phyloP scores from a whole-genome alignment of 1,140 invertebrate species.

The Himalopsyche phryganea region DNA sequence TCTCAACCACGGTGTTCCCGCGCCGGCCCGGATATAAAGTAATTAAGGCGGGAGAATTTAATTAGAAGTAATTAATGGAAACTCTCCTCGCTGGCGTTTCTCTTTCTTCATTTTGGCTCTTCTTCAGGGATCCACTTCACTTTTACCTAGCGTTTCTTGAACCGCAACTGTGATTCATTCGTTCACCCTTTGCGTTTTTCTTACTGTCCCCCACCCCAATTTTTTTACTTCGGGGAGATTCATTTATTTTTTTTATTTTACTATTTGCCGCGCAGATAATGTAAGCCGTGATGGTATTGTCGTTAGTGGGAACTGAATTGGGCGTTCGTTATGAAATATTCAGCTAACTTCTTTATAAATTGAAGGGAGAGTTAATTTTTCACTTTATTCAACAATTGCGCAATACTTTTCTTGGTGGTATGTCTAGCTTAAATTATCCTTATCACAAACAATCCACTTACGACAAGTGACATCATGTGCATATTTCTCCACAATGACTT shows the following conservation, averaged over 20 bases:
- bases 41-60: conserved; percentile 34
- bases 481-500: no score
- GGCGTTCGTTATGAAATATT: background rate
- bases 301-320: conserved; percentile 12
- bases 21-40: conserved; percentile 31
- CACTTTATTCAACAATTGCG: no score
- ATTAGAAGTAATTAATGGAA: conserved; percentile 36
- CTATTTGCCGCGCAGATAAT: background rate
- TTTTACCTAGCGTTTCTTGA: conserved; percentile 11
- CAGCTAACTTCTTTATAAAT: no score
- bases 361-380: no score
- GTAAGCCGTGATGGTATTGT: conserved; percentile 1
- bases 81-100: conserved; percentile 13
- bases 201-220: conserved; percentile 10
- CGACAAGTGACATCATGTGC: no score
- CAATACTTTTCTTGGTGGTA: no score
- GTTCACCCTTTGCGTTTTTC: conserved; percentile 33
- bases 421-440: no score
- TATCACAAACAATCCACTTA: no score
- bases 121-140: conserved; percentile 1
- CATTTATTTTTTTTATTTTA: conserved; percentile 25
- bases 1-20: conserved; percentile 27
- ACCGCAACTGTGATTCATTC: conserved; percentile 36
- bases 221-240: conserved; percentile 10
- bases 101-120: conserved; percentile 8